phyloP scores from a whole-genome alignment of 2,797 vertebrate species.

The Melanogrammus aeglefinus region DNA sequence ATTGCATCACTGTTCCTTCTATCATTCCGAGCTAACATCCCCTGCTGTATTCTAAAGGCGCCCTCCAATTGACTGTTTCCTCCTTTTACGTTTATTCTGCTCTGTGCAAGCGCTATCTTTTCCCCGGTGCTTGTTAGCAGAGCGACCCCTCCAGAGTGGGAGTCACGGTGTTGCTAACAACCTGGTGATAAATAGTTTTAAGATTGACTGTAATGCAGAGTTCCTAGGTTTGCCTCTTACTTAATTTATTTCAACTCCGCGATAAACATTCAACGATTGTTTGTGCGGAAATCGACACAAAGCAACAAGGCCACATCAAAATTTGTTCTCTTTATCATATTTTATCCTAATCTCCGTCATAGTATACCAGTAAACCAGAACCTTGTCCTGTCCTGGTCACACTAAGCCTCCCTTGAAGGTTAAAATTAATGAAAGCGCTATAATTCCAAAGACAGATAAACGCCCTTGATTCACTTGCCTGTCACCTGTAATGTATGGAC shows the following conservation, averaged over 20 bases:
- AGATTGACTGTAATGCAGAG: neutral
- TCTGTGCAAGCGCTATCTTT: neutral
- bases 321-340: neutral
- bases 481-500: neutral
- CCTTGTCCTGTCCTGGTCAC: slow-evolving; percentile 10
- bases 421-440: slow-evolving; percentile 9
- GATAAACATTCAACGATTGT: neutral
- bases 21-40: neutral
- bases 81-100: neutral
- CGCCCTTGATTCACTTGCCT: neutral
- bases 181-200: neutral
- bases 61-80: neutral
- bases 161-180: neutral
- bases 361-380: neutral
- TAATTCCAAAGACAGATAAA: neutral
- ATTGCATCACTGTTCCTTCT: neutral
- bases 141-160: neutral
- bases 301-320: neutral
- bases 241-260: neutral
- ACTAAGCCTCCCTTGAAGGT: slow-evolving; percentile 2
- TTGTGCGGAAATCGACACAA: neutral
- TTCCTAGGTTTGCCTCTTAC: neutral
- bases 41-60: neutral
- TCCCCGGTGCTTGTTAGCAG: neutral
- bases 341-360: neutral